A percentile compares a stretch with the other conserved stretches of the same genome.
Evolutionary conservation across 2,113 vertebrate genomes (phyloP).

Genomic region (Craseonycteris thonglongyai): DNA sequence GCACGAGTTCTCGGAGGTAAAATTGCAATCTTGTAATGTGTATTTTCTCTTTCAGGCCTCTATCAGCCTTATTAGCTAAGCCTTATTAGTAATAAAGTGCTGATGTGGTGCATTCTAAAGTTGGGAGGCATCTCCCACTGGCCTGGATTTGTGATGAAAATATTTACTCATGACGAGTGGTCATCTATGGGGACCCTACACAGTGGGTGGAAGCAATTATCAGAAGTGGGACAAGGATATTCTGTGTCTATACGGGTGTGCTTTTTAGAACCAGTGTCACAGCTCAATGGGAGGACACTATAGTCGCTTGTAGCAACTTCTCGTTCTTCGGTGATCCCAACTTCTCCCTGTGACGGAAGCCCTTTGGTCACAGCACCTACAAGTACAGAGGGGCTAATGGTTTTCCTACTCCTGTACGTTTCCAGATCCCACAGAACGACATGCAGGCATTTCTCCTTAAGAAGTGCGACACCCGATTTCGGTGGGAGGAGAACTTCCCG

Average conservation of each 20-base stretch:
- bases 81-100: background rate
- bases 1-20: background rate
- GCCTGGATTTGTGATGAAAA: background rate
- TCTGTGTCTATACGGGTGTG: rapidly evolving
- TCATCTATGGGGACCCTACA: background rate
- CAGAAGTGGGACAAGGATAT: background rate
- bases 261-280: background rate
- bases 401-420: background rate
- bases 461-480: background rate
- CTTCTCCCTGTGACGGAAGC: background rate
- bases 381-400: background rate
- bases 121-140: background rate
- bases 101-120: background rate
- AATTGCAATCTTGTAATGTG: background rate
- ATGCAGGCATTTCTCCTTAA: background rate
- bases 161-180: background rate
- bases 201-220: background rate
- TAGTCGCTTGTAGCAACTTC: background rate
- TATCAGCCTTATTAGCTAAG: background rate
- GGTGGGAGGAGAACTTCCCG: background rate
- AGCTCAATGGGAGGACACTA: background rate
- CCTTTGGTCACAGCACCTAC: background rate
- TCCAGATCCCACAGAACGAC: background rate
- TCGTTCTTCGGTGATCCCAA: background rate
- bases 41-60: background rate